phyloP scores from a whole-genome alignment of 2,113 vertebrate species.

The Sapayoa aenigma region DNA sequence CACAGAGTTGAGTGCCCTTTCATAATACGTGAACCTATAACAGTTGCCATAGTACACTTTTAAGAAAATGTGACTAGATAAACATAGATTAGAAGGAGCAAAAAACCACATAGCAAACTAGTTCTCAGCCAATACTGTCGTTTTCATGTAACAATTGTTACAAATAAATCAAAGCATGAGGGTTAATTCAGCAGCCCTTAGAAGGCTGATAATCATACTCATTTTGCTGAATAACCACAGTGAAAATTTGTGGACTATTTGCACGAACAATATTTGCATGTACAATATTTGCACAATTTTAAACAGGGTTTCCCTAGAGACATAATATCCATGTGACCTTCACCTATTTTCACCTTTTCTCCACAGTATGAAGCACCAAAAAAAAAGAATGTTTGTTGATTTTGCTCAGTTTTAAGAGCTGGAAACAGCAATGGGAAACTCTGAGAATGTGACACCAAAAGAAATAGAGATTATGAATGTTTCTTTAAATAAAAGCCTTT shows the following conservation, averaged over 20 bases:
- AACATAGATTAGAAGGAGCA: not conserved
- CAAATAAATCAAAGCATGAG: conserved; percentile 29
- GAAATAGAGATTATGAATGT: not conserved
- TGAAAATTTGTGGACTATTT: conserved; percentile 12
- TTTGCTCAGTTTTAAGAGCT: not conserved
- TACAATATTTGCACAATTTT: conserved; percentile 10
- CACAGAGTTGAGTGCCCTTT: not conserved
- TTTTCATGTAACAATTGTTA: not conserved
- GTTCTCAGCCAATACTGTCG: not conserved
- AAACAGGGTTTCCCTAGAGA: not conserved
- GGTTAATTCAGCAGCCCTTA: not conserved
- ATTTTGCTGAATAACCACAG: not conserved
- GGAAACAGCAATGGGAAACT: not conserved
- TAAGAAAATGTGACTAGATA: not conserved
- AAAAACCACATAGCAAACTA: not conserved
- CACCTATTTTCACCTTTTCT: not conserved
- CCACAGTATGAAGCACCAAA: not conserved
- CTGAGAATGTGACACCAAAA: not conserved
- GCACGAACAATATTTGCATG: conserved; percentile 16
- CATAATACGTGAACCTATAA: not conserved
- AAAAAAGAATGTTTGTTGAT: not conserved
- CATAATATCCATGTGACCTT: not conserved
- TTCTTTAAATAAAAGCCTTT: not conserved
- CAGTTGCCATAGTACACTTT: not conserved
- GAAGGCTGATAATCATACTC: not conserved